Conservation (phyloP, 2,113 vertebrate genomes). For the Ictidomys tridecemlineatus region DNA sequence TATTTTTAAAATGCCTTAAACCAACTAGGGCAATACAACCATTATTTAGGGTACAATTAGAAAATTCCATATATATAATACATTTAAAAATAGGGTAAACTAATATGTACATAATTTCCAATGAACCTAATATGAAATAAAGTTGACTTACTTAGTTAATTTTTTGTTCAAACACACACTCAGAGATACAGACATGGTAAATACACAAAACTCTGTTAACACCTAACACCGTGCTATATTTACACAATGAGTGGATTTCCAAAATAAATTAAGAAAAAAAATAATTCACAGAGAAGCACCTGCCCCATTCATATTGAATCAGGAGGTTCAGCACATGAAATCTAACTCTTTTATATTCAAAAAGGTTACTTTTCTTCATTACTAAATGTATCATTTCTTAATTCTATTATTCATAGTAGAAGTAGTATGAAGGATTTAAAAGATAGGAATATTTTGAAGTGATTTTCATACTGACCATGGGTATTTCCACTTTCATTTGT, state of each 20-base stretch:
- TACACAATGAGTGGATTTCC: background rate
- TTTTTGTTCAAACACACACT: background rate
- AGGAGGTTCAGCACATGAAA: background rate
- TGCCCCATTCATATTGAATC: background rate
- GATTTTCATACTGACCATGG: too few species aligned
- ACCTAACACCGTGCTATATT: background rate
- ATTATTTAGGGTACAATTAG: background rate
- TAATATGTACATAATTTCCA: background rate
- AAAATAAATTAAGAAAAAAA: constrained; percentile 32
- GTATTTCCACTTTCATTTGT: background rate
- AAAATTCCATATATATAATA: background rate
- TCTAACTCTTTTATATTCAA: background rate
- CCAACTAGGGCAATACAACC: background rate
- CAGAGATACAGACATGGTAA: background rate
- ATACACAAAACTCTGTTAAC: background rate
- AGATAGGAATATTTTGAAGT: too few species aligned
- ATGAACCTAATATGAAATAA: background rate
- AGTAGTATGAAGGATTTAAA: background rate
- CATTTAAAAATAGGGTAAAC: background rate
- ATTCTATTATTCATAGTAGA: background rate
- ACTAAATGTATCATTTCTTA: background rate
- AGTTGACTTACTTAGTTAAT: background rate
- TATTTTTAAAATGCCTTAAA: background rate
- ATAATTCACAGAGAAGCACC: background rate
- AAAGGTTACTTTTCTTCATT: background rate